Base-by-base conservation (phyloP, 2,797 vertebrate genomes). In the Eulemur rubriventer region DNA sequence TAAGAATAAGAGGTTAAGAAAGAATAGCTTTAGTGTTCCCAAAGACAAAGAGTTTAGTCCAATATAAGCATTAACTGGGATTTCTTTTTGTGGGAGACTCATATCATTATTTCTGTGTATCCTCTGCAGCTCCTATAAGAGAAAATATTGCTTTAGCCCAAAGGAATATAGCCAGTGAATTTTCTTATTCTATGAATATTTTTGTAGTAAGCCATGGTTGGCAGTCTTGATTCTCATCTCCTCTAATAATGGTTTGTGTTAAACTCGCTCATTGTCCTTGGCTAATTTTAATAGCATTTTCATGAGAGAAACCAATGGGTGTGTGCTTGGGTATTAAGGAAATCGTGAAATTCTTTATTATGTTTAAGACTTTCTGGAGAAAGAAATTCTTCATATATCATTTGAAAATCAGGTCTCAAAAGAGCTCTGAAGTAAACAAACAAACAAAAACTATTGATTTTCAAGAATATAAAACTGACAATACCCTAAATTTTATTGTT, bases 281-380 rank as follows among this genome's bases (percentile, higher is more conserved):
- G 48, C 33, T 84, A 92, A 92, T 81, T 89, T 95, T 84, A 91
- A 87, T 28, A 70, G 30, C 38, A 84, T 38, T 59, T 73, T 3
- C 24, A 3, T 46, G 26, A 63, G 17, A 65, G 50, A 91, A 92
- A 92, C 41, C 24, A 88, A 75, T 38, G 73, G n/a, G 9, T 11
- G 0, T 67, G 16, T 88, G 18, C 30, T 59, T 79, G 26, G 24
- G 7, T 52, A 63, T 14, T 81, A 48, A 70, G 24, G 16, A 86
- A 85, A 73, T 22, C 28, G 28, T 61, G 30, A 41, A 86, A 73
- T 79, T 91, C 67, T 59, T n/a, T 48, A 76, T 52, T 83, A 72
- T 59, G 93, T 87, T 93, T 63, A 72, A 88, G 63, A 82, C 28
- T 46, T 70, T 70, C 28, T 82, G 28, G 43, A 33, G 35, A 85